Conservation (phyloP, 2,797 vertebrate genomes). For the Thripadectes ignobilis region DNA sequence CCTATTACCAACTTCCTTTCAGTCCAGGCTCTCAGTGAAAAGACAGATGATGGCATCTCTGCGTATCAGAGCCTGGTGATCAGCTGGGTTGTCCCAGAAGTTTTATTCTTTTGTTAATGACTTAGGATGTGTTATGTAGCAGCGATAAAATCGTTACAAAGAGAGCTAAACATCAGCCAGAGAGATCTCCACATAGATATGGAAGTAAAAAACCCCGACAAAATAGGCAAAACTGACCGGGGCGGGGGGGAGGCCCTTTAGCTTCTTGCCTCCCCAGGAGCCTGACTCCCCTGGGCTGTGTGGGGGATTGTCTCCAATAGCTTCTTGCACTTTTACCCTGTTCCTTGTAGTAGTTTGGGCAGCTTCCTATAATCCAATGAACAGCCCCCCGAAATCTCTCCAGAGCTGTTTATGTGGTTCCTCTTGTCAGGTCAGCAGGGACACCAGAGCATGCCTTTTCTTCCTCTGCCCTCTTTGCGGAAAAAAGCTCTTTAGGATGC, state of each 20-base stretch:
- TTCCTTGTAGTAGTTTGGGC: neutral
- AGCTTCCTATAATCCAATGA: neutral
- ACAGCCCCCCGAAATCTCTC: neutral
- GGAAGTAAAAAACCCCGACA: neutral
- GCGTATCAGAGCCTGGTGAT: slow-evolving; percentile 72
- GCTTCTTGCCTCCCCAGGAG: neutral
- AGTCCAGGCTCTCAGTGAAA: slow-evolving; percentile 70
- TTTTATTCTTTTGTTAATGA: slow-evolving; percentile 73
- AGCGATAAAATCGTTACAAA: slow-evolving; percentile 54
- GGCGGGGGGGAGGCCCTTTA: neutral
- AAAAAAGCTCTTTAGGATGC: neutral
- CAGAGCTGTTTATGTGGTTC: neutral
- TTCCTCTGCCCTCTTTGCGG: neutral
- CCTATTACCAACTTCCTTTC: slow-evolving; percentile 77
- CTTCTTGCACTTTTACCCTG: neutral
- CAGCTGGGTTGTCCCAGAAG: slow-evolving; percentile 67
- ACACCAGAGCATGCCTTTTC: accelerated
- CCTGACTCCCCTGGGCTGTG: neutral
- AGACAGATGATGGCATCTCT: slow-evolving; percentile 66
- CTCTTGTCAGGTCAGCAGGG: neutral
- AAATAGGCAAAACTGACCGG: neutral
- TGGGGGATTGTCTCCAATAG: neutral
- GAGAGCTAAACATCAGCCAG: slow-evolving; percentile 64
- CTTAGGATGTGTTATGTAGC: slow-evolving; percentile 65
- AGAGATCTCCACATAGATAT: slow-evolving; percentile 28